Evolutionary conservation across 2,797 vertebrate species (phyloP).

Genomic region (Eptatretus atami): DNA sequence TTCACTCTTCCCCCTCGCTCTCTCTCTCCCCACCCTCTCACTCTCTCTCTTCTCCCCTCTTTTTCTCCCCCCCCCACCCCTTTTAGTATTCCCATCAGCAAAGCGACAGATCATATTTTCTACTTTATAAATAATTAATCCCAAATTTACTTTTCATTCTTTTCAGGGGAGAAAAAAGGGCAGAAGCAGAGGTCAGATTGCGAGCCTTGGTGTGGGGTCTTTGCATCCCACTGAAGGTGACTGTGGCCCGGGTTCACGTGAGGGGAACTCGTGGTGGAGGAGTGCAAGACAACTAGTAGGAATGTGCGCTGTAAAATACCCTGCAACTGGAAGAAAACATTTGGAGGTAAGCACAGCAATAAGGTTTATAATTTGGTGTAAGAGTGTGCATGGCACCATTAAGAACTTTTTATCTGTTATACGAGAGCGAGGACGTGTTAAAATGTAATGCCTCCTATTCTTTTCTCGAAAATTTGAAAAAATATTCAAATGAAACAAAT

Average conservation of each 20-base stretch:
- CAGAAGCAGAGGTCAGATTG: conserved; percentile 29
- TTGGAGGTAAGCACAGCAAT: conserved; percentile 31
- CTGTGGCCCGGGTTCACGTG: conserved; percentile 44
- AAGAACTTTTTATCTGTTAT: too few relatives aligned
- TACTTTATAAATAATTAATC: too few relatives aligned
- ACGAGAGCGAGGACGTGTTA: too few relatives aligned
- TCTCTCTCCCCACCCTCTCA: neutral
- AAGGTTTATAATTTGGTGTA: neutral
- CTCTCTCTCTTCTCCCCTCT: neutral
- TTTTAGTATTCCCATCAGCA: too few relatives aligned
- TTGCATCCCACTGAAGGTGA: conserved; percentile 43
- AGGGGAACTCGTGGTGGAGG: conserved; percentile 27
- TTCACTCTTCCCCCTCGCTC: neutral
- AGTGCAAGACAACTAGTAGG: conserved; percentile 40
- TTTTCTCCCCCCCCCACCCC: too few relatives aligned
- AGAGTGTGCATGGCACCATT: too few relatives aligned
- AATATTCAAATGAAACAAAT: too few relatives aligned
- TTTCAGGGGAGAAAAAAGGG: conserved; percentile 22
- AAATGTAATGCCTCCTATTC: too few relatives aligned
- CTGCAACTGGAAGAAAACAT: conserved; percentile 93
- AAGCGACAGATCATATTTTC: too few relatives aligned
- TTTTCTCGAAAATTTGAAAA: too few relatives aligned
- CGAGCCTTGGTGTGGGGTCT: conserved; percentile 33
- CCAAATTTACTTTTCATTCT: too few relatives aligned
- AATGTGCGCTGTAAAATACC: conserved; percentile 53